phyloP scores from a whole-genome alignment of 2,113 vertebrate species.

The Hipposideros armiger region DNA sequence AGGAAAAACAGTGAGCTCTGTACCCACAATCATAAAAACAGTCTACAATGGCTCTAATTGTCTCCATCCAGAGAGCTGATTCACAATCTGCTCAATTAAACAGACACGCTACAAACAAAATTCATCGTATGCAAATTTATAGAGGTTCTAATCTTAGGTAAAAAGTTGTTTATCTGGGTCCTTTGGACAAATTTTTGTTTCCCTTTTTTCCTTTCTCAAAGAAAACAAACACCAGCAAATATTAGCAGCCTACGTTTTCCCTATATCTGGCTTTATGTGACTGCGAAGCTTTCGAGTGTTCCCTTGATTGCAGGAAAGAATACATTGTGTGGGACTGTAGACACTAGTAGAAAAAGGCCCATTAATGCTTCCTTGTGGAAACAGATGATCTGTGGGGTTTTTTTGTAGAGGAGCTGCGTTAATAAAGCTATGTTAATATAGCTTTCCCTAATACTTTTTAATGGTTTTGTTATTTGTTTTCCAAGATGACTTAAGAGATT shows the following conservation, averaged over 20 bases:
- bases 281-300: background rate
- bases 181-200: background rate
- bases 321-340: background rate
- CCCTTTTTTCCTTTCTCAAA: background rate
- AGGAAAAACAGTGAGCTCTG: background rate
- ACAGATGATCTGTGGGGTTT: background rate
- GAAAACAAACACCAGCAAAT: background rate
- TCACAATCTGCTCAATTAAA: background rate
- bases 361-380: background rate
- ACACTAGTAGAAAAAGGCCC: background rate
- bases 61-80: background rate
- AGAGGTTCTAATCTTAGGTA: background rate
- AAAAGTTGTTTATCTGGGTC: background rate
- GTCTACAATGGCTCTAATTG: background rate
- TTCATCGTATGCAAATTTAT: background rate
- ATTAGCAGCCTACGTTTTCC: background rate
- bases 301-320: background rate
- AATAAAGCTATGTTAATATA: background rate
- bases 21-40: background rate
- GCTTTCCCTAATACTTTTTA: background rate
- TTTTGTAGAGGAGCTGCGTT: background rate
- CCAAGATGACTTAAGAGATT: background rate
- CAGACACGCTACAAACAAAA: background rate
- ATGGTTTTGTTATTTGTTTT: conserved; percentile 19
- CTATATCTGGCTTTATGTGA: background rate